Percentiles rank a stretch among this genome's conserved stretches.
phyloP scores from a whole-genome alignment of 2,113 vertebrate species.

The Variabilichromis moorii region DNA sequence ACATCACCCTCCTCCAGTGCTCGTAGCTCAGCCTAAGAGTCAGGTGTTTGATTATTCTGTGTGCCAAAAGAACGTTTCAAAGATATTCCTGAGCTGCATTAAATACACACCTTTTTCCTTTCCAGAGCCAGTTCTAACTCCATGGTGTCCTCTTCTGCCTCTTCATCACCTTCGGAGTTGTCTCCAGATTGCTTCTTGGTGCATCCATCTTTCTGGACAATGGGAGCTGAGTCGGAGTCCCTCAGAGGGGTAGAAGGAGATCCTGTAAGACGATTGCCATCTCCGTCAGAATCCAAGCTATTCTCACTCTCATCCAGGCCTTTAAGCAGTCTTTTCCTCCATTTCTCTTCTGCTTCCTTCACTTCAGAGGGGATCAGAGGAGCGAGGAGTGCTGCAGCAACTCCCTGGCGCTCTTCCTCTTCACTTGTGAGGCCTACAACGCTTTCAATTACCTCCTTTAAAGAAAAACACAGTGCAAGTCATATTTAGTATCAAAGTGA shows the following conservation, averaged over 20 bases:
- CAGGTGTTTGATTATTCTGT: not conserved
- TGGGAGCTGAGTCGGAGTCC: conserved; percentile 56
- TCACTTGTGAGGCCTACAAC: conserved; percentile 88
- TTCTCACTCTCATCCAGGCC: conserved; percentile 74
- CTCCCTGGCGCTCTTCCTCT: conserved; percentile 87
- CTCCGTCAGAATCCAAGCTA: conserved; percentile 65
- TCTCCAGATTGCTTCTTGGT: conserved; percentile 75
- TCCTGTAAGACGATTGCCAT: conserved; percentile 38
- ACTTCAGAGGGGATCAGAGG: conserved; percentile 85
- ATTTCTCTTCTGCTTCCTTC: conserved; percentile 92
- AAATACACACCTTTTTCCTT: conserved; percentile 82
- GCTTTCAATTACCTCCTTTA: conserved; percentile 91
- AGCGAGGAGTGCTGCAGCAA: conserved; percentile 88
- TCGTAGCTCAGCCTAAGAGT: conserved; percentile 86
- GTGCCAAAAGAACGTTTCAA: not conserved
- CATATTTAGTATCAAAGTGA: not conserved
- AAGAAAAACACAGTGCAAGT: not conserved
- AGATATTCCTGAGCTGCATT: not conserved
- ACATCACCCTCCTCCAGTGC: conserved; percentile 92
- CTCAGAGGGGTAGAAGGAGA: not conserved
- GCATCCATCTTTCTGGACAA: conserved; percentile 71
- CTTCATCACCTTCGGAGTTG: conserved; percentile 76
- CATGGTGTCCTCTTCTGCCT: conserved; percentile 85
- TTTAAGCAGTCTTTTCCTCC: conserved; percentile 86
- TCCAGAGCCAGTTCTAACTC: conserved; percentile 92